phyloP scores from a whole-genome alignment of 30 jellyfish, hydroid and myxozoan species.

The Pelagia noctiluca region DNA sequence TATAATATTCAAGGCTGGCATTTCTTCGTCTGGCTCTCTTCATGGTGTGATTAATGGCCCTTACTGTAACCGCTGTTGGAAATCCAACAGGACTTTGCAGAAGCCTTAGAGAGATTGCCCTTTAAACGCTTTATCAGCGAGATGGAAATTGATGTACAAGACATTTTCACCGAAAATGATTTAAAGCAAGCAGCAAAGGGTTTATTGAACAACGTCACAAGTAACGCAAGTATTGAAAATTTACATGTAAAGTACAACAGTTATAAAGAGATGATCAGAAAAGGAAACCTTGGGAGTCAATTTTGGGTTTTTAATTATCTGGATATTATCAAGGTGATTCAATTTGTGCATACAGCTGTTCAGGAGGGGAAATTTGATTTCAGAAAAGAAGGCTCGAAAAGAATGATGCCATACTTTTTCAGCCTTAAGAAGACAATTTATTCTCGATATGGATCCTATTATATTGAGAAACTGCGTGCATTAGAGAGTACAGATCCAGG shows the following conservation, averaged over 20 bases:
- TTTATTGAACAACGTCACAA: neutral
- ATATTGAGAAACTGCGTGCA: slow-evolving; percentile 5
- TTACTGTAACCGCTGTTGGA: slow-evolving; percentile 43
- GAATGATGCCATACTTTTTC: slow-evolving; percentile 27
- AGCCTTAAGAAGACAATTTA: slow-evolving; percentile 32
- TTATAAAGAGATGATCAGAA: slow-evolving; percentile 16
- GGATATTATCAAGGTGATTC: slow-evolving; percentile 13
- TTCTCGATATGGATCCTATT: slow-evolving; percentile 52
- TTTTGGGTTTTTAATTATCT: slow-evolving; percentile 29
- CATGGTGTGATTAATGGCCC: slow-evolving; percentile 34
- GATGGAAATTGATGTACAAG: neutral
- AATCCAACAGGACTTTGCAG: slow-evolving; percentile 16
- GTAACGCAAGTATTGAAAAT: slow-evolving; percentile 5
- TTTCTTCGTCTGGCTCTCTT: slow-evolving; percentile 23
- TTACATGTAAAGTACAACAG: slow-evolving; percentile 6
- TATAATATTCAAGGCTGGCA: slow-evolving; percentile 32
- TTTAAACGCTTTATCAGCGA: slow-evolving; percentile 16
- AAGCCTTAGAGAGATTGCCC: slow-evolving; percentile 22
- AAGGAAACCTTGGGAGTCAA: slow-evolving; percentile 40
- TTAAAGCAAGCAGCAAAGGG: neutral
- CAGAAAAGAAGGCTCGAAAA: slow-evolving; percentile 21
- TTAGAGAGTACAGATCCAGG: slow-evolving; percentile 38
- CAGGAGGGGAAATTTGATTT: slow-evolving; percentile 22
- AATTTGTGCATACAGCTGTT: slow-evolving; percentile 38
- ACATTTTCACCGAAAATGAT: neutral